Evolutionary conservation across 2,113 vertebrate species (phyloP), one percentile per base, ranked within the genome.

Genomic region (Sturnira hondurensis): DNA sequence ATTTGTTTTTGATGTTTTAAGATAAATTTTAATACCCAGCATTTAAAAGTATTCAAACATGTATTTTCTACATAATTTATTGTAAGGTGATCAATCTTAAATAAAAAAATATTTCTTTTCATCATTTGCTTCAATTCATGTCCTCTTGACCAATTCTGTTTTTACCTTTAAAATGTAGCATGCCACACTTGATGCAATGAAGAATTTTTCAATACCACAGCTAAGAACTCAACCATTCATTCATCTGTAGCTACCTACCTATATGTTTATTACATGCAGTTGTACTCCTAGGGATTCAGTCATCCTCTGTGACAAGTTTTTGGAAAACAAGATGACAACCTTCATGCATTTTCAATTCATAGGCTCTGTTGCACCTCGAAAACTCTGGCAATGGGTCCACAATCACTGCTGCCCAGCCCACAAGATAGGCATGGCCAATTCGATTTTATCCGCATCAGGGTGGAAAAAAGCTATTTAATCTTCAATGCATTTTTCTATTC

Each of bases 101-200:
- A 89, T 50, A 86, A 89, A 91, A 86, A 89, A 91, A 77, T 41
- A 77, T 7, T 89, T 68, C 92, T 65, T 93, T 94, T 83, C 38
- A 38, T 71, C n/a, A 88, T 38, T 85, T 88, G 91, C 67, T 88
- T 88, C 83, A 74, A 45, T 82, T 97, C 82, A 88, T 38, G 10
- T 81, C 73, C 95, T 96, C 95, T 92, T 96, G 65, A 80, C 7
- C 58, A 89, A 38, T 43, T 96, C 91, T 84, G 41, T 83, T 91
- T 81, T 88, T 77, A 56, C 38, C 86, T 90, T 45, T 24, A 85
- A 89, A 81, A 58, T 4, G 52, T 5, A 17, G 15, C 61, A 91
- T 52, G 28, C 43, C 43, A 92, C 4, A 96, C 58, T 71, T 92
- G 43, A 87, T 16, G 24, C 11, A 78, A 81, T 9, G 63, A 83